These are phyloP conservation scores for Sesia bembeciformis DNA, from an alignment of 2,888 invertebrate genomes.

Conservation along the genomic window DNA sequence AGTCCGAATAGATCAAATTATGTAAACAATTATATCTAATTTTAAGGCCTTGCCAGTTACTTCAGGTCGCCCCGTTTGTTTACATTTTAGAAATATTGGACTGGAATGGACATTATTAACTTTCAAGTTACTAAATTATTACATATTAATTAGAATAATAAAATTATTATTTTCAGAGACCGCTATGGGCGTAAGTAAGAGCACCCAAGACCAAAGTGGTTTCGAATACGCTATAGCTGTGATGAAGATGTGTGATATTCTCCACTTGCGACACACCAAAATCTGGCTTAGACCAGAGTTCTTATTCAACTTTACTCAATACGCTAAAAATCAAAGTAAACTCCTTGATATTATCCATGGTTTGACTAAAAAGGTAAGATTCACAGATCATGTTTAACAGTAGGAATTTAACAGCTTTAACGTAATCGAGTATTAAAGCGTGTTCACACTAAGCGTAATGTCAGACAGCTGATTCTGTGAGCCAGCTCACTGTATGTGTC, in stretches of 20 bases:
- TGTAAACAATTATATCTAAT: too few relatives aligned
- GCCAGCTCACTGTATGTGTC: too few relatives aligned
- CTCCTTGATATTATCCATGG: constrained; percentile 85
- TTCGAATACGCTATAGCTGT: constrained; percentile 91
- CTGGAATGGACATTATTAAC: constrained; percentile 1
- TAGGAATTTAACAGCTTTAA: too few relatives aligned
- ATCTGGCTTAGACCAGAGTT: constrained; percentile 85
- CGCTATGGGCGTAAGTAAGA: constrained; percentile 90
- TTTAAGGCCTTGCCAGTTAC: too few relatives aligned
- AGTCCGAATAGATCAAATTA: too few relatives aligned
- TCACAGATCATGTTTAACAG: neutral
- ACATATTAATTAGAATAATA: neutral
- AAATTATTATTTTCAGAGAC: constrained; percentile 75
- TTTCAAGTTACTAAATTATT: neutral
- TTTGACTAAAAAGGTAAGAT: constrained; percentile 81
- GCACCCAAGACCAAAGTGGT: constrained; percentile 86
- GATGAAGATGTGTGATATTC: constrained; percentile 92
- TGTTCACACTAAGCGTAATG: too few relatives aligned
- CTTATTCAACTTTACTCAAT: constrained; percentile 83
- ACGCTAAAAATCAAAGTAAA: constrained; percentile 83
- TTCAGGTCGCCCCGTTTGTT: neutral
- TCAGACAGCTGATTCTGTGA: too few relatives aligned
- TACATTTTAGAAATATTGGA: constrained; percentile 1
- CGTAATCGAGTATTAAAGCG: too few relatives aligned
- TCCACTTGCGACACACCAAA: constrained; percentile 87